Conservation (phyloP, 2,888 invertebrate genomes). For the Caenorhabditis becei region DNA sequence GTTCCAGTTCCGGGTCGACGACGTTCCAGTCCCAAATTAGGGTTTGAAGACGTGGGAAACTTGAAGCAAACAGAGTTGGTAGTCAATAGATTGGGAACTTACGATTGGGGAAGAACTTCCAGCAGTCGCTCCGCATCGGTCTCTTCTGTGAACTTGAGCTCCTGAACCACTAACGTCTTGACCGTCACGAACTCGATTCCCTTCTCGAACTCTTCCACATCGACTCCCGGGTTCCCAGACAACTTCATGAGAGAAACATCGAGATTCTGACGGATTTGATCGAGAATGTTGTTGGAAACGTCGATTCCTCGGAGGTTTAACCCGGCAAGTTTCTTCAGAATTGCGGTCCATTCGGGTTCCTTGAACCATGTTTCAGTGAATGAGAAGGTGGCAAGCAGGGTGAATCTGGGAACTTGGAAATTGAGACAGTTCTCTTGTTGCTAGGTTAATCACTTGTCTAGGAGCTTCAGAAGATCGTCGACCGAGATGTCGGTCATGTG, state of each 20-base stretch:
- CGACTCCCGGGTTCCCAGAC: conserved; percentile 60
- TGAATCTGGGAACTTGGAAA: conserved; percentile 17
- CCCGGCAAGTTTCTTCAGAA: conserved; percentile 31
- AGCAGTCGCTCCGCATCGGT: conserved; percentile 65
- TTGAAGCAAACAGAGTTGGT: too few relatives aligned
- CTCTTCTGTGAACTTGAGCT: conserved; percentile 59
- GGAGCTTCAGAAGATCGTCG: conserved; percentile 33
- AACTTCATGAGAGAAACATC: conserved; percentile 57
- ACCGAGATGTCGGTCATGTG: conserved; percentile 41
- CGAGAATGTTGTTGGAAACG: conserved; percentile 51
- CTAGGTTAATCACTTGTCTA: conserved; percentile 20
- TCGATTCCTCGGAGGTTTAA: conserved; percentile 62
- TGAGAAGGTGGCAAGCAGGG: conserved; percentile 58
- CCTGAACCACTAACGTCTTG: conserved; percentile 55
- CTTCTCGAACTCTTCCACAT: conserved; percentile 49
- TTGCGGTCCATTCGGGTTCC: conserved; percentile 36
- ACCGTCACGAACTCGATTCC: conserved; percentile 65
- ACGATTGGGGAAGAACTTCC: conserved; percentile 55
- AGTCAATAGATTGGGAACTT: conserved; percentile 1
- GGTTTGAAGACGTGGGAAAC: conserved; percentile 63
- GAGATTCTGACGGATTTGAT: conserved; percentile 34
- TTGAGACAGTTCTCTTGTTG: too few relatives aligned
- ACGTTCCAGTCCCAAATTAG: conserved; percentile 71
- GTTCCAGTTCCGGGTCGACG: conserved; percentile 65
- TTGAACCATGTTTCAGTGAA: conserved; percentile 51